A percentile compares a stretch with the other conserved stretches of the same genome.
These are phyloP conservation scores for Tolmerus cingulatus DNA, from an alignment of 2,888 invertebrate species.

Conservation along the genomic window DNA sequence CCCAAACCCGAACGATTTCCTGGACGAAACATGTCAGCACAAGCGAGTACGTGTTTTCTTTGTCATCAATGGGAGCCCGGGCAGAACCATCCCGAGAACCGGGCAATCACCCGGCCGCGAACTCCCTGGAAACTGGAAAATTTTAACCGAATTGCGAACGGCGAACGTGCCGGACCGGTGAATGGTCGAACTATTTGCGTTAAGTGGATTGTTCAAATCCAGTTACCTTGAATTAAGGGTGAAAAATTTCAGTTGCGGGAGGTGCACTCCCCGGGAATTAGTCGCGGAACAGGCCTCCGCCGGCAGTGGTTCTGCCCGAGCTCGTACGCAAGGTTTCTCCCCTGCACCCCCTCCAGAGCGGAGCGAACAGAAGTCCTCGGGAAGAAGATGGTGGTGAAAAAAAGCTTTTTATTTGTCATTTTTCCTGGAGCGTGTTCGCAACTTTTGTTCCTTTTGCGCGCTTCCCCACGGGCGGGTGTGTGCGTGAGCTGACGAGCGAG, in stretches of 20 bases:
- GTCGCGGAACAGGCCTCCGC: conserved; percentile 43
- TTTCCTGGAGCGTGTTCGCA: conserved; percentile 31
- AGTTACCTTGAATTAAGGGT: neutral
- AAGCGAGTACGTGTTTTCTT: conserved; percentile 43
- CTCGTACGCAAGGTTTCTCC: conserved; percentile 47
- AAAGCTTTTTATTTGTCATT: conserved; percentile 32
- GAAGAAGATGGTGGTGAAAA: conserved; percentile 38
- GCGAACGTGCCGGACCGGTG: neutral
- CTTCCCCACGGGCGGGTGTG: neutral
- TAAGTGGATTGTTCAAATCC: neutral
- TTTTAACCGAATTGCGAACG: neutral
- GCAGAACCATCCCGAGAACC: conserved; percentile 35
- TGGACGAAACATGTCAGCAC: conserved; percentile 45
- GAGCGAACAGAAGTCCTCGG: neutral
- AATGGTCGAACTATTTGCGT: neutral
- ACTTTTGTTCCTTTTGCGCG: conserved; percentile 21
- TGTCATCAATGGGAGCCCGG: conserved; percentile 49
- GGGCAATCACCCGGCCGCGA: neutral
- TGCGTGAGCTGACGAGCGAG: conserved; percentile 2
- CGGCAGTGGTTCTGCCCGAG: conserved; percentile 41
- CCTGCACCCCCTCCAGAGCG: neutral
- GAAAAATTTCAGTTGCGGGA: neutral
- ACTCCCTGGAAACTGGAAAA: neutral
- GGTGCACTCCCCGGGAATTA: neutral
- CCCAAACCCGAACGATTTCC: conserved; percentile 35